These are phyloP conservation scores for Aphodius granarius DNA, from an alignment of 2,888 invertebrate species.

Conservation along the genomic window DNA sequence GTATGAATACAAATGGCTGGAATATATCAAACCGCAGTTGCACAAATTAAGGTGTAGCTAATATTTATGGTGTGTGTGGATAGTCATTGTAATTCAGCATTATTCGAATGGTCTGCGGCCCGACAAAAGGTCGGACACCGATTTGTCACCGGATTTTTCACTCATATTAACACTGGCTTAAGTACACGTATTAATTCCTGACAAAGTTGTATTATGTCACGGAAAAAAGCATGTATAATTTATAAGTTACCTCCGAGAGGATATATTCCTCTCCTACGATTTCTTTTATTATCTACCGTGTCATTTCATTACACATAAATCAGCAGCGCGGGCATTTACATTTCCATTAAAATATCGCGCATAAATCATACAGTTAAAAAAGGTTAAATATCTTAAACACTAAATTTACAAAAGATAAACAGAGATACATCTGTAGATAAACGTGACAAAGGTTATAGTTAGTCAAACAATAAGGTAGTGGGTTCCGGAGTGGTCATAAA, in stretches of 20 bases:
- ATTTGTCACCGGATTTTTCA: slow-evolving; percentile 1
- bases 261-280: slow-evolving; percentile 19
- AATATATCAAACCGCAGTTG: neutral
- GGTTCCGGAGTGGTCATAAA: slow-evolving; percentile 51
- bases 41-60: neutral
- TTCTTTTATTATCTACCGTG: slow-evolving; percentile 20
- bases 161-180: slow-evolving; percentile 2
- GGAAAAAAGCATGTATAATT: slow-evolving; percentile 18
- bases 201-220: slow-evolving; percentile 8
- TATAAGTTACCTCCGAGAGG: slow-evolving; percentile 15
- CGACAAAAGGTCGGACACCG: neutral
- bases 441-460: slow-evolving; percentile 54
- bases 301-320: slow-evolving; percentile 30
- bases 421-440: slow-evolving; percentile 54
- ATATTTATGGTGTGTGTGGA: neutral
- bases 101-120: neutral
- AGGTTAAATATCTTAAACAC: slow-evolving; percentile 52
- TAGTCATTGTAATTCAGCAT: neutral
- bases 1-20: neutral
- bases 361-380: slow-evolving; percentile 38
- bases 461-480: slow-evolving; percentile 55
- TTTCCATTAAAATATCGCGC: slow-evolving; percentile 34
- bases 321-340: slow-evolving; percentile 34
- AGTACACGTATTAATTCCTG: slow-evolving; percentile 11
- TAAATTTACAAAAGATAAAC: slow-evolving; percentile 55